These are phyloP conservation scores for Hexactinellida sp. DNA, from an alignment of 37 sponge, comb jelly and placozoan species.

Conservation along the genomic window DNA sequence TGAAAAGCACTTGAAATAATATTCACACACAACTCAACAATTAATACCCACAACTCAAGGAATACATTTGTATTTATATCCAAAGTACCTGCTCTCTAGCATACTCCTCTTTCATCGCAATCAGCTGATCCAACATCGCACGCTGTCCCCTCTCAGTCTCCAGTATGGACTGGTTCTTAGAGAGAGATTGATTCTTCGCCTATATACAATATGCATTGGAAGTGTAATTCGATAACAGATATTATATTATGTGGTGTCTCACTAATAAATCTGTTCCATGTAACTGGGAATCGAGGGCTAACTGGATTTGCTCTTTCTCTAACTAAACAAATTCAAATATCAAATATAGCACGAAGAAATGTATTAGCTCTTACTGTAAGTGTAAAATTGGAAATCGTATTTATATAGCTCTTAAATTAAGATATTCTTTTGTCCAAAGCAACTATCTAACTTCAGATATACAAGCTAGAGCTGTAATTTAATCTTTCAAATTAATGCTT, in stretches of 20 bases:
- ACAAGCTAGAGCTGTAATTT: too few relatives aligned
- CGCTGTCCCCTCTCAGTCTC: not conserved
- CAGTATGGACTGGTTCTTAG: not conserved
- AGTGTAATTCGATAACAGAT: not conserved
- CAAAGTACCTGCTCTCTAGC: conserved; percentile 5
- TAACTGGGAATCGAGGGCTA: not conserved
- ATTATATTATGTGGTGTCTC: too few relatives aligned
- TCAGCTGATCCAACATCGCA: not conserved
- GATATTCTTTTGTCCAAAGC: too few relatives aligned
- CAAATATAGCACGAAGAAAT: not conserved
- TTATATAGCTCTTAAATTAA: too few relatives aligned
- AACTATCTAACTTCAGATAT: too few relatives aligned
- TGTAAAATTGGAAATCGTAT: too few relatives aligned
- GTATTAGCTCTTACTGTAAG: too few relatives aligned
- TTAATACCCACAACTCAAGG: not conserved
- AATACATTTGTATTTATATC: not conserved
- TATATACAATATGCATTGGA: not conserved
- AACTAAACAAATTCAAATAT: not conserved
- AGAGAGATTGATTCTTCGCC: not conserved
- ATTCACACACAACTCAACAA: not conserved
- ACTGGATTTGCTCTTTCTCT: not conserved
- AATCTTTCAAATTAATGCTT: too few relatives aligned
- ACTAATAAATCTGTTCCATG: not conserved
- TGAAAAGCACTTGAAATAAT: too few relatives aligned
- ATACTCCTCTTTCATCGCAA: not conserved